These are phyloP conservation scores for Leptoclinus maculatus DNA, from an alignment of 2,797 vertebrate genomes.

Conservation along the genomic window DNA sequence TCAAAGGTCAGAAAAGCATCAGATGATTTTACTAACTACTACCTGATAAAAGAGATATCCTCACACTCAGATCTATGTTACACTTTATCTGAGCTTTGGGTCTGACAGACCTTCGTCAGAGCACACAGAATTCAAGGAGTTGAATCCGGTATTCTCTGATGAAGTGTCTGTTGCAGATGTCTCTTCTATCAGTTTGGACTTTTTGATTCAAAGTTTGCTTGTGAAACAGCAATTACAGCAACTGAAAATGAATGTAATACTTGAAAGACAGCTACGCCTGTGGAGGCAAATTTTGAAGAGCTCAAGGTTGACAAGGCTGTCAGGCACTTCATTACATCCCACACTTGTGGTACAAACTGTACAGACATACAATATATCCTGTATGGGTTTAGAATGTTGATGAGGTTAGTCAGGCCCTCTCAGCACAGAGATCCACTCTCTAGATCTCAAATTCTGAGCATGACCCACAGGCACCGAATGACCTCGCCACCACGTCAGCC, in stretches of 20 bases:
- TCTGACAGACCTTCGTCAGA: not conserved
- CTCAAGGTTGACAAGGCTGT: not conserved
- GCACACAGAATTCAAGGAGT: not conserved
- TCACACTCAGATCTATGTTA: not conserved
- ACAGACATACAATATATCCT: not conserved
- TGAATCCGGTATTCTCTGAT: not conserved
- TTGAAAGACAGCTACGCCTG: not conserved
- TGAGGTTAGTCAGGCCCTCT: not conserved
- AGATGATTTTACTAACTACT: not conserved
- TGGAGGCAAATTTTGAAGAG: not conserved
- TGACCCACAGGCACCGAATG: constrained; percentile 31
- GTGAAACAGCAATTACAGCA: not conserved
- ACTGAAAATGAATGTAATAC: not conserved
- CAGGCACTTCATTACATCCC: not conserved
- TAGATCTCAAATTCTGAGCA: constrained; percentile 48
- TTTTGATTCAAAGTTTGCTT: not conserved
- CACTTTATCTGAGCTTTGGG: not conserved
- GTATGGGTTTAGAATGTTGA: not conserved
- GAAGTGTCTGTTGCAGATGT: not conserved
- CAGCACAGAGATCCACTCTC: constrained; percentile 6
- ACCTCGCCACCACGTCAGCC: constrained; percentile 7
- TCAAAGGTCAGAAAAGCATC: not conserved
- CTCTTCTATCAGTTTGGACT: not conserved
- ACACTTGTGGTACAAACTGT: not conserved
- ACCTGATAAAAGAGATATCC: not conserved